A percentile compares a stretch with the other conserved stretches of the same genome.
These are phyloP conservation scores for Athalia rosae DNA, from an alignment of 2,888 invertebrate species.

Conservation along the genomic window DNA sequence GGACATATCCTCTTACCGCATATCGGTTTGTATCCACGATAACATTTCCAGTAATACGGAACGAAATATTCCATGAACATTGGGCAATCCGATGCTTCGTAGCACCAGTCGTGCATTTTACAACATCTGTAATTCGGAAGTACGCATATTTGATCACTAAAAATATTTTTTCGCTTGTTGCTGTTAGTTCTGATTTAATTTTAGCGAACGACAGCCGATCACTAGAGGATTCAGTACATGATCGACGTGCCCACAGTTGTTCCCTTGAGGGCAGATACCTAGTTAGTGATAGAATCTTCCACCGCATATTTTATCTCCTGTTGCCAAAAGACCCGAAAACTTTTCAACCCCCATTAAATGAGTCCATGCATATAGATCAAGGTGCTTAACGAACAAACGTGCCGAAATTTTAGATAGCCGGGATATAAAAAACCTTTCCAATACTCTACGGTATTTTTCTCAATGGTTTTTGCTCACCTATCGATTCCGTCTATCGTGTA, in stretches of 20 bases:
- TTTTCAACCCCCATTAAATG: slow-evolving; percentile 23
- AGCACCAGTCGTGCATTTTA: slow-evolving; percentile 90
- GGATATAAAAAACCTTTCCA: neutral
- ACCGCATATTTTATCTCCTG: slow-evolving; percentile 12
- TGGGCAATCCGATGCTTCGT: slow-evolving; percentile 86
- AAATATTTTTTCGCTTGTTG: neutral
- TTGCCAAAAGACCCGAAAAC: slow-evolving; percentile 15
- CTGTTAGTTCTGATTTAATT: neutral
- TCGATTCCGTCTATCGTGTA: slow-evolving; percentile 88
- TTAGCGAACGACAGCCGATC: neutral
- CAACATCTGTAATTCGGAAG: slow-evolving; percentile 76
- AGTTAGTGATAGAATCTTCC: slow-evolving; percentile 14
- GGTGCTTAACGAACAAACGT: slow-evolving; percentile 22
- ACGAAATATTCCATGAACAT: slow-evolving; percentile 89
- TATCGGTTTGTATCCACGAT: slow-evolving; percentile 81
- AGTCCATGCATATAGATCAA: slow-evolving; percentile 33
- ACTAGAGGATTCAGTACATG: slow-evolving; percentile 4
- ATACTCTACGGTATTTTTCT: neutral
- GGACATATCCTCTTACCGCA: slow-evolving; percentile 78
- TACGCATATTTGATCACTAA: slow-evolving; percentile 22
- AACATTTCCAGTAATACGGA: slow-evolving; percentile 92
- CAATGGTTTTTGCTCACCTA: slow-evolving; percentile 74
- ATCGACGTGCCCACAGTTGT: neutral
- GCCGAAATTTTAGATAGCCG: slow-evolving; percentile 10
- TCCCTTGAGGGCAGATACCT: slow-evolving; percentile 15